Evolutionary conservation across 2,888 invertebrate species (phyloP).

Genomic region (Sclerodermus sp.): DNA sequence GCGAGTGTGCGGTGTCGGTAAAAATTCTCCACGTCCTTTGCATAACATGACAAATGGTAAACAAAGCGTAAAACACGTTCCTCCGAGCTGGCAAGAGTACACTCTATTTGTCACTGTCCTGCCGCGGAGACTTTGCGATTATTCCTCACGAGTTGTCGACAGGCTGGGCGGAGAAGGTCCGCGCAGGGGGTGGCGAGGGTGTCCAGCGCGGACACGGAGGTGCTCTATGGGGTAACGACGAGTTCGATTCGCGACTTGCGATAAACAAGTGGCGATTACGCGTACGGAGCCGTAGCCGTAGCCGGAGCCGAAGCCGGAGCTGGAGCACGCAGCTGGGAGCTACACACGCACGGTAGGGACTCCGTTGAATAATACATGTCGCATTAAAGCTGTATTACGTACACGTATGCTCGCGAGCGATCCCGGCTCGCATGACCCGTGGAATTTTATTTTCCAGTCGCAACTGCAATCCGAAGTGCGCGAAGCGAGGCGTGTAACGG

Average conservation of each 20-base stretch:
- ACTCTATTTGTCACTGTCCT: slow-evolving; percentile 44
- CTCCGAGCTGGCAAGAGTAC: slow-evolving; percentile 36
- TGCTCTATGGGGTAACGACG: no score
- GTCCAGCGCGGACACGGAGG: background rate
- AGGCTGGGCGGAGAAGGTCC: background rate
- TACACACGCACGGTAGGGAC: slow-evolving; percentile 27
- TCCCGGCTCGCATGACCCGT: background rate
- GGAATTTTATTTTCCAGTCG: no score
- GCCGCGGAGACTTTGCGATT: slow-evolving; percentile 30
- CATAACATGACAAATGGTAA: slow-evolving; percentile 49
- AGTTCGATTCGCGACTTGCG: no score
- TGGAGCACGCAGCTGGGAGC: no score
- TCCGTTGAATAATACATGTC: slow-evolving; percentile 40
- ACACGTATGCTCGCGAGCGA: slow-evolving; percentile 22
- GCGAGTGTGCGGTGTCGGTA: slow-evolving; percentile 21
- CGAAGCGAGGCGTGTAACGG: no score
- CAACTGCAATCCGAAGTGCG: no score
- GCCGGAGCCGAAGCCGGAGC: no score
- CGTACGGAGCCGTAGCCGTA: no score
- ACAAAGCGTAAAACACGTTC: slow-evolving; percentile 50
- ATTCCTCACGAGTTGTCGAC: slow-evolving; percentile 38
- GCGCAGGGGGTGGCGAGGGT: background rate
- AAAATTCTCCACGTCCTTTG: slow-evolving; percentile 35
- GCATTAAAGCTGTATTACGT: slow-evolving; percentile 35
- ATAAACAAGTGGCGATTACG: no score